Percentiles rank a stretch among this genome's conserved stretches.
Evolutionary conservation across 2,797 vertebrate genomes (phyloP).

Genomic region (Rousettus madagascariensis): DNA sequence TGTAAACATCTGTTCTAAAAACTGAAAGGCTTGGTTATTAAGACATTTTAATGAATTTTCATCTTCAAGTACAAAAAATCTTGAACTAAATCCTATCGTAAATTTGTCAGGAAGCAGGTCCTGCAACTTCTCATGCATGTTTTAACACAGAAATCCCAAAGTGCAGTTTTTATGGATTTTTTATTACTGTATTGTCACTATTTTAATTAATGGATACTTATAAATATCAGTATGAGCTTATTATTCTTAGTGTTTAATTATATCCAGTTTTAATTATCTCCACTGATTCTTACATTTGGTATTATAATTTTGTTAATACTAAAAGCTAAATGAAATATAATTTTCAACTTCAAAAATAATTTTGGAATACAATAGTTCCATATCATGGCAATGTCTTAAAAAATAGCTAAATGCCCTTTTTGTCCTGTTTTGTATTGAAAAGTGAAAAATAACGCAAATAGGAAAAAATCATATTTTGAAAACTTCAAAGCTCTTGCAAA

Average conservation of each 20-base stretch:
- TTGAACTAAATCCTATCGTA: not conserved
- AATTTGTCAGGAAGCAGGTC: not conserved
- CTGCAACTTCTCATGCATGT: not conserved
- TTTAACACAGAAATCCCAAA: not conserved
- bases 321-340: not conserved
- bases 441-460: not conserved
- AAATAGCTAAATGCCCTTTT: not conserved
- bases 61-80: conserved; percentile 26
- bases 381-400: not conserved
- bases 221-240: not conserved
- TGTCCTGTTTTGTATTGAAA: not conserved
- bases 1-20: conserved; percentile 78
- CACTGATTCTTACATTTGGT: not conserved
- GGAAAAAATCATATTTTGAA: not conserved
- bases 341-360: not conserved
- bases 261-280: not conserved
- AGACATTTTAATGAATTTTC: conserved; percentile 66
- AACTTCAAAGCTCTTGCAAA: not conserved
- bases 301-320: not conserved
- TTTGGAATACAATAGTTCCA: not conserved
- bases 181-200: not conserved
- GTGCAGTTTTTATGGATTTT: not conserved
- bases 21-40: conserved; percentile 43
- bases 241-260: not conserved
- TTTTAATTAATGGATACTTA: not conserved